Base-by-base conservation (phyloP, 2,888 invertebrate genomes). In the Punctoribates punctum region DNA sequence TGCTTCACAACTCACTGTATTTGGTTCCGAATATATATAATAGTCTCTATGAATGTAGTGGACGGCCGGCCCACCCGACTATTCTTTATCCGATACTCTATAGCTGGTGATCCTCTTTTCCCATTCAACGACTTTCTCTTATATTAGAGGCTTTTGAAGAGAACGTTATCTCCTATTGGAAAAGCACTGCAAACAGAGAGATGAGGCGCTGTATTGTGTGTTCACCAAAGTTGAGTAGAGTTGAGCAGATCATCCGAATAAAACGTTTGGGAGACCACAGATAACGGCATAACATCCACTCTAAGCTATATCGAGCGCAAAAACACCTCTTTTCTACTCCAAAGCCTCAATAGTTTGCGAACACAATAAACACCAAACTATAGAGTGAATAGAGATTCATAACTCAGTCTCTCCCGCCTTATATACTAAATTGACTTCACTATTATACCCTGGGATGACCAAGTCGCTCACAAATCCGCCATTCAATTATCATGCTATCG, bases 221-320 rank as follows among this genome's bases (percentile, higher is more conserved):
- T n/a, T 29, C 15, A n/a, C 23, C 34, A 62, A 1, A 62, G 62
- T 60, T 62, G 62, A 62, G 34, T 62, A 62, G 29, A 42, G 42
- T 42, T 70, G 70, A 70, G 42, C 46, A 70, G 70, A 70, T 70
- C 42, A 70, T 70, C 70, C 70, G 70, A 34, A 70, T 34, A 38
- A 65, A 70, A 20, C 70, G 38, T 38, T 38, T 70, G 70, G 70
- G 23, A 70, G 70, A 70, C 70, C 70, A 70, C 70, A 70, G 70
- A 70, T 70, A 70, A 70, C 42, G 42, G 70, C 42, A 70, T 70
- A 70, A 70, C 70, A 70, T 42, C 42, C 70, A 42, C 70, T 70
- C 38, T 20, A 70, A 23, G 70, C 23, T 20, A 38, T 70, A 42
- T 70, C 42, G 34, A 70, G 70, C 70, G 70, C 70, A 70, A 70